Evolutionary conservation across 2,113 vertebrate genomes (phyloP).

Genomic region (Ginglymostoma cirratum): DNA sequence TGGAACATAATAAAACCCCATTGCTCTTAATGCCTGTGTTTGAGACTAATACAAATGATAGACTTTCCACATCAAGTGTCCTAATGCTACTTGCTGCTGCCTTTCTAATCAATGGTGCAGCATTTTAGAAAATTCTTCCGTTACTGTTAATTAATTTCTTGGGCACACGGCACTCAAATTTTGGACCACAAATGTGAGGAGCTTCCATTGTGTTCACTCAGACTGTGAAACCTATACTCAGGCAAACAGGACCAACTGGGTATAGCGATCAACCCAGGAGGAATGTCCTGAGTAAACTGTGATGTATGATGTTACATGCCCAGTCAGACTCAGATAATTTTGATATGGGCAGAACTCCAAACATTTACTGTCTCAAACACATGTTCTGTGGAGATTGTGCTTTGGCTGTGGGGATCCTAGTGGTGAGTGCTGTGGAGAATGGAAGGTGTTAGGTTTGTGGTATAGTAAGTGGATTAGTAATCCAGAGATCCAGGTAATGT

Average conservation of each 20-base stretch:
- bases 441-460: not conserved
- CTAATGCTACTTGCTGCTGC: not conserved
- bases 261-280: not conserved
- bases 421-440: not conserved
- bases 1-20: too few species aligned
- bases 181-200: not conserved
- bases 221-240: not conserved
- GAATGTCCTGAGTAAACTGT: not conserved
- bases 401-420: not conserved
- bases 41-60: not conserved
- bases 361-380: not conserved
- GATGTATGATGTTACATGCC: not conserved
- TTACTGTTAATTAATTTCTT: not conserved
- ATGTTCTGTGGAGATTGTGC: not conserved
- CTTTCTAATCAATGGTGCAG: not conserved
- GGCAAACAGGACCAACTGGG: not conserved
- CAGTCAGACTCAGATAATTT: not conserved
- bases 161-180: not conserved
- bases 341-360: not conserved
- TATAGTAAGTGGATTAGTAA: too few species aligned
- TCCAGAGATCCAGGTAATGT: too few species aligned
- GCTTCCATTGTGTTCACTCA: not conserved
- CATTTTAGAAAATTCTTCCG: not conserved
- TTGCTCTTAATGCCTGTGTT: not conserved
- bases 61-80: not conserved